Evolutionary conservation across 2,888 invertebrate species (phyloP), one percentile per base, ranked within the genome.

Genomic region (Agrilus cyanescens): DNA sequence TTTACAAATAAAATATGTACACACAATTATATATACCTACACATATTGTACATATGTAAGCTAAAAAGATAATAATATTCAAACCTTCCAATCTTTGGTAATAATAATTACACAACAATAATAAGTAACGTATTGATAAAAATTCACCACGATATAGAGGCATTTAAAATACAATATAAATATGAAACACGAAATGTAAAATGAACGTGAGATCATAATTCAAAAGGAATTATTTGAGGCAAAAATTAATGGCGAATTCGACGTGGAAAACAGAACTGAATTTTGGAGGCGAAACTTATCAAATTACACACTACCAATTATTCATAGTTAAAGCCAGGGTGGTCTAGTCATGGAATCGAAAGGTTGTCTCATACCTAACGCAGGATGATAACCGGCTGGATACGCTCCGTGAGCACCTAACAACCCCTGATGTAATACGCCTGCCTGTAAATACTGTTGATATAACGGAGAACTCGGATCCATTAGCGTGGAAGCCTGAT

Each of bases 291-390:
- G 25, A 25, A 25, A 25, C 25, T 25, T 25, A 25, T 25, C 25
- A 25, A 25, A 25, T 25, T 25, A 25, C 25, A 25, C 25, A 25
- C 25, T 25, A 10, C 10, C 8, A 10, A 36, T 36, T n/a, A n/a
- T n/a, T 42, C 20, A 42, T 41, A 46, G 39, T 58, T 76, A 79
- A 61, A 80, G 77, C 82, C 82, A 83, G 41, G 81, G 72, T 44
- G 80, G 79, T 43, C 74, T 67, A 52, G 76, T 80, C 55, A 82
- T 78, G 40, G 76, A 61, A 58, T 83, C 83, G 55, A 80, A 82
- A n/a, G 80, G 79, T 61, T 82, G 82, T 31, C 82, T 71, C 59
- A 80, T 81, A 47, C 80, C 75, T 43, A 83, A 69, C 15, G 74
- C 63, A 1, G 73, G 63, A 16, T 69, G 77, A 52, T 82, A 82